Percentiles rank a stretch among this genome's conserved stretches.
These are phyloP conservation scores for Anabas testudineus DNA, from an alignment of 2,797 vertebrate species.

Conservation along the genomic window DNA sequence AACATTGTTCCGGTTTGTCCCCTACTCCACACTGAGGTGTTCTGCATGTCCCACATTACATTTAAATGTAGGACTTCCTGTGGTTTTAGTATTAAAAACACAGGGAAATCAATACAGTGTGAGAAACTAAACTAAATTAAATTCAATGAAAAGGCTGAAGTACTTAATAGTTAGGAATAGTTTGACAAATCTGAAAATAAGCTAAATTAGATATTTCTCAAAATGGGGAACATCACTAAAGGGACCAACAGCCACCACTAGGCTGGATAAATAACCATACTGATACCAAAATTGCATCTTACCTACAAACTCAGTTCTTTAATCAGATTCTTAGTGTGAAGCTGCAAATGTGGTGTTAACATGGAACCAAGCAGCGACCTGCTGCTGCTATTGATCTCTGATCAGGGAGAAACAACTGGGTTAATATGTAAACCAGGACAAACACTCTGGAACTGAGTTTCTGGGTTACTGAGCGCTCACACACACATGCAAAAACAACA, in stretches of 20 bases:
- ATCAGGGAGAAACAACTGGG: conserved; percentile 54
- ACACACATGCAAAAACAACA: conserved; percentile 30
- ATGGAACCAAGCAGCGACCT: conserved; percentile 25
- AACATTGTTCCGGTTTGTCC: too few relatives aligned
- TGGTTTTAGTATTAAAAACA: too few relatives aligned
- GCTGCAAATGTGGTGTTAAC: background rate
- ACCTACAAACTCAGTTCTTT: too few relatives aligned
- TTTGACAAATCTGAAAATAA: background rate
- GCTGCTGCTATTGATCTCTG: conserved; percentile 53
- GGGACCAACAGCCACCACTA: background rate
- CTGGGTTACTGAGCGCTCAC: conserved; percentile 58
- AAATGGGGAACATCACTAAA: too few relatives aligned
- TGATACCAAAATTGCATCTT: background rate
- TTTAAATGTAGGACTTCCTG: too few relatives aligned
- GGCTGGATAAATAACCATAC: too few relatives aligned
- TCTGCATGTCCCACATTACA: too few relatives aligned
- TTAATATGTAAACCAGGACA: conserved; percentile 70
- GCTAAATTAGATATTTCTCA: background rate
- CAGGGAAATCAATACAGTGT: too few relatives aligned
- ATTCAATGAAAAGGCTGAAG: too few relatives aligned
- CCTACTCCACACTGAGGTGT: too few relatives aligned
- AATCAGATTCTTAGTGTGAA: background rate
- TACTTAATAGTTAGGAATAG: too few relatives aligned
- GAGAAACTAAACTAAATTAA: too few relatives aligned
- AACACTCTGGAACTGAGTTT: conserved; percentile 61